Evolutionary conservation across 2,113 vertebrate genomes (phyloP).

Genomic region (Ceuthmochares aereus): DNA sequence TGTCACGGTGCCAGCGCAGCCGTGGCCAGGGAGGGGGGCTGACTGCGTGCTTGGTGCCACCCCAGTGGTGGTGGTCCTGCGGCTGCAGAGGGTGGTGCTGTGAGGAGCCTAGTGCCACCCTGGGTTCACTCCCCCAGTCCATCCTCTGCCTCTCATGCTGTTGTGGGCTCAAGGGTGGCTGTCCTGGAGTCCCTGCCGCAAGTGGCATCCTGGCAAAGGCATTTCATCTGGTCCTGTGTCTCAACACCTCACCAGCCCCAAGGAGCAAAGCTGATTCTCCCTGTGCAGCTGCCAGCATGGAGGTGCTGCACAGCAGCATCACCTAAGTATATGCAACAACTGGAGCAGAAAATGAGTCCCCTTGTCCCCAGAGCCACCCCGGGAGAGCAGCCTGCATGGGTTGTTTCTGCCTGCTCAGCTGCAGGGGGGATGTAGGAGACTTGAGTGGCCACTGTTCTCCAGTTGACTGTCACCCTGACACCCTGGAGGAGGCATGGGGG

Average conservation of each 20-base stretch:
- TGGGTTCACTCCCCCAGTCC: accelerated
- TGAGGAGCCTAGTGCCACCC: not conserved
- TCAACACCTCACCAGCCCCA: not conserved
- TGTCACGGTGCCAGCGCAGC: not conserved
- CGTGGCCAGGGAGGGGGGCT: accelerated
- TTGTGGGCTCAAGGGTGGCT: not conserved
- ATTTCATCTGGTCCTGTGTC: not conserved
- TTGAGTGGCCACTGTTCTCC: not conserved
- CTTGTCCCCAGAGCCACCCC: not conserved
- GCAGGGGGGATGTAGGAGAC: not conserved
- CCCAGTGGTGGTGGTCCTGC: accelerated
- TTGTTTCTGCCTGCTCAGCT: not conserved
- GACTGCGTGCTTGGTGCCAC: not conserved
- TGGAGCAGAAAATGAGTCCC: not conserved
- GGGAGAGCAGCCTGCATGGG: accelerated
- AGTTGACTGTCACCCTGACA: too few species aligned
- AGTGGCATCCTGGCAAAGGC: not conserved
- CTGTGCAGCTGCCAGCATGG: accelerated
- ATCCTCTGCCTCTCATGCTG: accelerated
- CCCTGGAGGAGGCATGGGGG: too few species aligned
- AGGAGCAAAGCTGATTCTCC: not conserved
- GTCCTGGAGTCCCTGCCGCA: not conserved
- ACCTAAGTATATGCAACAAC: not conserved
- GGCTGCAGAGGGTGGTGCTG: not conserved
- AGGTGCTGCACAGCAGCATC: not conserved